Evolutionary conservation across 2,888 invertebrate species (phyloP).

Genomic region (Machimus rusticus): DNA sequence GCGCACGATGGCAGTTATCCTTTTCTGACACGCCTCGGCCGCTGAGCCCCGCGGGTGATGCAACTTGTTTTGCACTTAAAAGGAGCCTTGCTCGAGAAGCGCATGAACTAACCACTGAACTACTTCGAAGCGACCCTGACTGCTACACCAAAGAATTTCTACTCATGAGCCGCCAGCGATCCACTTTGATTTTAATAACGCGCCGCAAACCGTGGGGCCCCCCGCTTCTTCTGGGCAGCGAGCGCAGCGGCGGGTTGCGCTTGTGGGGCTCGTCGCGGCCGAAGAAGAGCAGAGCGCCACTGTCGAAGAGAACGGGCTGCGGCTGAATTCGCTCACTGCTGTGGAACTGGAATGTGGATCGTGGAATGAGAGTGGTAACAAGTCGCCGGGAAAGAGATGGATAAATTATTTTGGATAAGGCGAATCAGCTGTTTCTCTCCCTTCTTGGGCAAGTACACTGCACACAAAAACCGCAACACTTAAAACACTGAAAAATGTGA

Average conservation of each 20-base stretch:
- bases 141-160: constrained; percentile 1
- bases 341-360: neutral
- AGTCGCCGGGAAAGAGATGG: neutral
- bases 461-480: neutral
- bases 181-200: constrained; percentile 32
- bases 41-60: neutral
- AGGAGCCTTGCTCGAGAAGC: neutral
- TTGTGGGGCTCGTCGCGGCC: neutral
- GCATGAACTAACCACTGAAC: neutral
- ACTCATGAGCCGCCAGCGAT: constrained; percentile 14
- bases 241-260: neutral
- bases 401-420: neutral
- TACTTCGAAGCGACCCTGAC: neutral
- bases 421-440: neutral
- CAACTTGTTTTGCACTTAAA: neutral
- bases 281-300: neutral
- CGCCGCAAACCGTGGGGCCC: neutral
- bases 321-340: neutral
- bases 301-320: neutral
- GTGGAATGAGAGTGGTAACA: neutral
- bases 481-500: neutral
- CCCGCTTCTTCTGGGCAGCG: neutral
- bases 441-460: neutral
- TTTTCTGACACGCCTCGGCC: neutral
- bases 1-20: neutral